Evolutionary conservation across 2,113 vertebrate genomes (phyloP).

Genomic region (Crotalus tigris): DNA sequence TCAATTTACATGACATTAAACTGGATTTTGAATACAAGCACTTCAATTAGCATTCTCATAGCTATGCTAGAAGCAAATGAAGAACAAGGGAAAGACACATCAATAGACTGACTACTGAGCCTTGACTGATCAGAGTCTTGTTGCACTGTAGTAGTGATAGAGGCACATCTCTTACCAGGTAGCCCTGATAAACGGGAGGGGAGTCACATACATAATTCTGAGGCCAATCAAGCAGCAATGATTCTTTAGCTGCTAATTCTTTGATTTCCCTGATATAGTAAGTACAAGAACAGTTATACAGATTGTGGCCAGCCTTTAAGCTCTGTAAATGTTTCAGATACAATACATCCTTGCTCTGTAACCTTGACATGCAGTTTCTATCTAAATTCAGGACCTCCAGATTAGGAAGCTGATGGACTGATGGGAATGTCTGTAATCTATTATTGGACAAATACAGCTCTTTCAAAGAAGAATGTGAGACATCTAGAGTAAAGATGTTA

Average conservation of each 20-base stretch:
- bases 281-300: constrained; percentile 45
- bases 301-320: constrained; percentile 38
- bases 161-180: constrained; percentile 6
- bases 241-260: neutral
- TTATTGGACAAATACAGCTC: constrained; percentile 63
- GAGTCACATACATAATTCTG: constrained; percentile 42
- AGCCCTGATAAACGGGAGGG: neutral
- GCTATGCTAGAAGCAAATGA: accelerated
- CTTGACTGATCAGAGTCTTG: accelerated
- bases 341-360: neutral
- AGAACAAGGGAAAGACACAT: neutral
- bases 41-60: neutral
- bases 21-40: neutral
- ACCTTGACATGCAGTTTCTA: constrained; percentile 56
- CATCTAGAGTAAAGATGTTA: constrained; percentile 32
- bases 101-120: neutral
- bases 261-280: constrained; percentile 31
- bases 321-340: constrained; percentile 34
- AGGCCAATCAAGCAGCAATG: constrained; percentile 56
- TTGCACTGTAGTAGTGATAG: constrained; percentile 41
- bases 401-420: constrained; percentile 37
- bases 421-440: constrained; percentile 46
- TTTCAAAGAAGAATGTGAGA: constrained; percentile 49
- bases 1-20: neutral
- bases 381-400: constrained; percentile 59